Evolutionary conservation across 2,797 vertebrate genomes (phyloP).

Genomic region (Xiphorhynchus erythropygius): DNA sequence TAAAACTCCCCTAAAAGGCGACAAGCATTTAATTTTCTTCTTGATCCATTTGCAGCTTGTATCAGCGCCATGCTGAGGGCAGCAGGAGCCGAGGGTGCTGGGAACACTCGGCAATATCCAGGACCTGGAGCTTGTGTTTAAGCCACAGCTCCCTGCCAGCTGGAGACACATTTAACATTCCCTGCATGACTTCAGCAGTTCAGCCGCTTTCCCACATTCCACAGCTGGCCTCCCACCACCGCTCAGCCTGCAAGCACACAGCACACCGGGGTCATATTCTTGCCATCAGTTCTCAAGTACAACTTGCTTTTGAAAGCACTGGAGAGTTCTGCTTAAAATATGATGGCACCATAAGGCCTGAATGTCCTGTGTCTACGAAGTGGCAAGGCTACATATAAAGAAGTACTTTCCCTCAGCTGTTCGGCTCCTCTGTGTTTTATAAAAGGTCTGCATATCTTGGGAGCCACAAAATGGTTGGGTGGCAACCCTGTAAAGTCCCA

Average conservation of each 20-base stretch:
- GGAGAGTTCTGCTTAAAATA: slow-evolving; percentile 3
- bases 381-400: neutral
- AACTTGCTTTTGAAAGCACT: slow-evolving; percentile 9
- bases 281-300: slow-evolving; percentile 32
- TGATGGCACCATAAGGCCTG: neutral
- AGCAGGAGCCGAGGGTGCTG: slow-evolving; percentile 5
- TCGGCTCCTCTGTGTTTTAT: neutral
- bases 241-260: slow-evolving; percentile 27
- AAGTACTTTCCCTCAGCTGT: neutral
- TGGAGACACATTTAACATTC: slow-evolving; percentile 74
- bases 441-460: slow-evolving; percentile 28
- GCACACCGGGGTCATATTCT: slow-evolving; percentile 33
- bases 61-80: neutral
- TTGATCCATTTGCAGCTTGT: neutral
- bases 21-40: slow-evolving; percentile 29
- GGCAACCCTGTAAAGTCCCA: slow-evolving; percentile 42
- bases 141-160: slow-evolving; percentile 57
- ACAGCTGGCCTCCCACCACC: slow-evolving; percentile 68
- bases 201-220: slow-evolving; percentile 70
- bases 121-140: neutral
- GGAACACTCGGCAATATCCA: neutral
- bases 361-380: neutral
- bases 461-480: slow-evolving; percentile 52
- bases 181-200: slow-evolving; percentile 67
- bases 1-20: neutral